Evolutionary conservation across 1,140 invertebrate species (phyloP).

Genomic region (Trypoxylus dichotomus): DNA sequence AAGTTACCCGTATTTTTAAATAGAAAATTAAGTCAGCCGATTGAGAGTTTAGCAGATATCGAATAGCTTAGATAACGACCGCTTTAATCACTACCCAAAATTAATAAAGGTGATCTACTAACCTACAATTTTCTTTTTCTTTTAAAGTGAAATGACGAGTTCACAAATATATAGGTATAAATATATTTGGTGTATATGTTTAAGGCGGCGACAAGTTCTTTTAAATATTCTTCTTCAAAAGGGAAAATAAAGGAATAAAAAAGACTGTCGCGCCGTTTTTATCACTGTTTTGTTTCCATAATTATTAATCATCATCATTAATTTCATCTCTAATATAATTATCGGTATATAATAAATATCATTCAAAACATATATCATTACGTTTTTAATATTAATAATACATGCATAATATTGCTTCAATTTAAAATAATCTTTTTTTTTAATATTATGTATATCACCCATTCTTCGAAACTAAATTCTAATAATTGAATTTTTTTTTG

Average conservation of each 20-base stretch:
- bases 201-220: constrained; percentile 44
- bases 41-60: neutral
- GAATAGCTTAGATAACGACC: constrained; percentile 19
- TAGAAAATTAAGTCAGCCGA: too few relatives aligned
- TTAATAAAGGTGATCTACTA: constrained; percentile 28
- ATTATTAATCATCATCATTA: constrained; percentile 12
- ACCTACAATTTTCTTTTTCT: constrained; percentile 24
- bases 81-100: neutral
- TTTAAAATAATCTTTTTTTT: constrained; percentile 24
- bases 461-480: constrained; percentile 26
- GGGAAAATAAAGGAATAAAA: neutral
- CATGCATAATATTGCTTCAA: constrained; percentile 31
- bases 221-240: constrained; percentile 27
- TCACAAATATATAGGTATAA: constrained; percentile 32
- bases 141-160: constrained; percentile 31
- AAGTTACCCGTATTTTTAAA: too few relatives aligned
- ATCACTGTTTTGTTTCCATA: constrained; percentile 14
- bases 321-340: constrained; percentile 8
- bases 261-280: constrained; percentile 30
- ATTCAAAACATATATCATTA: constrained; percentile 25
- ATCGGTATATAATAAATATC: constrained; percentile 31
- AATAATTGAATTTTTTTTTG: constrained; percentile 25
- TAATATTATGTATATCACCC: constrained; percentile 27
- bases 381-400: constrained; percentile 28
- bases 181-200: constrained; percentile 44